A percentile compares a stretch with the other conserved stretches of the same genome.
Evolutionary conservation across 2,113 vertebrate species (phyloP).

Genomic region (Rhipidura dahli): DNA sequence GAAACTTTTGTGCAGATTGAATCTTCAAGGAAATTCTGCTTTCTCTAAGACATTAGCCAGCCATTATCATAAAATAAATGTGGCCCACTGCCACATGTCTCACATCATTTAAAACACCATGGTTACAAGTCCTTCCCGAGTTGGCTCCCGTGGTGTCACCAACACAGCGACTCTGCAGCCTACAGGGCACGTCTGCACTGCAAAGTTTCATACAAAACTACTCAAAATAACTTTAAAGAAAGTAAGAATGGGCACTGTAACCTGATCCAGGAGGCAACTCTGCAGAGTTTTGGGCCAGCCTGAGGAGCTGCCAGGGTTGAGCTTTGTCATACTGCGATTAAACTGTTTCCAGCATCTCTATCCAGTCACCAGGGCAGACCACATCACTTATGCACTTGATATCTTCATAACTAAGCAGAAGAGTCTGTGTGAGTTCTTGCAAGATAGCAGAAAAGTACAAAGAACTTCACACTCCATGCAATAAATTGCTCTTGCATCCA

Average conservation of each 20-base stretch:
- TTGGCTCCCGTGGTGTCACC: background rate
- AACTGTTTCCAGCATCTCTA: background rate
- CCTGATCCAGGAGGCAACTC: background rate
- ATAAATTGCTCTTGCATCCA: constrained; percentile 36
- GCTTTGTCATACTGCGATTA: background rate
- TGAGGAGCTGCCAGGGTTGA: background rate
- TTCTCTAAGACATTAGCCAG: background rate
- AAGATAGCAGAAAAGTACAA: constrained; percentile 57
- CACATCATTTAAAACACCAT: background rate
- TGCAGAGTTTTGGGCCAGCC: background rate
- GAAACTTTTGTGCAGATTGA: background rate
- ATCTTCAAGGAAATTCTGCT: background rate
- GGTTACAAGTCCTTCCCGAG: background rate
- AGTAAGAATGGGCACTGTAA: background rate
- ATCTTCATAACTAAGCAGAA: constrained; percentile 38
- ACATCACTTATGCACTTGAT: background rate
- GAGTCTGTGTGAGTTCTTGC: constrained; percentile 40
- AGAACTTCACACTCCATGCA: constrained; percentile 1
- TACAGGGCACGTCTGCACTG: background rate
- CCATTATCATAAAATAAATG: background rate
- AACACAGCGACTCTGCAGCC: background rate
- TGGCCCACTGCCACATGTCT: background rate
- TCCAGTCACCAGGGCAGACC: background rate
- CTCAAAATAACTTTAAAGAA: background rate
- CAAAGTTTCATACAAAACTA: background rate